phyloP scores from a whole-genome alignment of 2,113 vertebrate species.

The Riparia riparia region DNA sequence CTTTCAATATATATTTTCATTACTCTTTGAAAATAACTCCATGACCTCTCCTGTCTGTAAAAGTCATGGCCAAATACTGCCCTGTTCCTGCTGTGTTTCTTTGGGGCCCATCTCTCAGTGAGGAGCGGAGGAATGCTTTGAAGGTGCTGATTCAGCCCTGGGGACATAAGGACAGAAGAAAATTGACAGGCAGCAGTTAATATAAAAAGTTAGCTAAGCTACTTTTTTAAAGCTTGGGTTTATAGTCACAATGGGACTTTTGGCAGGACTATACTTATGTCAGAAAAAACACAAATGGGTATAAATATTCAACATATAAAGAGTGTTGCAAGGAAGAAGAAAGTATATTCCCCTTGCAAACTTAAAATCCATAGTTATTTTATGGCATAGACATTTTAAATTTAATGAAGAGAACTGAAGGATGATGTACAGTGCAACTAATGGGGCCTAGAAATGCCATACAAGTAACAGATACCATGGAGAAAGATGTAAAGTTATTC shows the following conservation, averaged over 20 bases:
- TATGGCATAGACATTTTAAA: background rate
- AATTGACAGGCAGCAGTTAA: background rate
- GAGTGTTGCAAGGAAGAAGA: background rate
- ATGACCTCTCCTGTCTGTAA: background rate
- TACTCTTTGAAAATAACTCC: background rate
- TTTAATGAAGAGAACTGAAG: background rate
- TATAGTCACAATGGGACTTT: background rate
- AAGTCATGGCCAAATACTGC: background rate
- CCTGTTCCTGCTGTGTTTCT: background rate
- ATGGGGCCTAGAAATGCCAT: background rate
- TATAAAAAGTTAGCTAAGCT: conserved; percentile 6
- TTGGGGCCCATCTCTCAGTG: background rate
- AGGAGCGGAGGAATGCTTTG: background rate
- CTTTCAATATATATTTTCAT: background rate
- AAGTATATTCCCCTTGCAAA: background rate
- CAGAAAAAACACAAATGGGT: conserved; percentile 25
- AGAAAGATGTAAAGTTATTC: background rate
- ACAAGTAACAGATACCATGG: background rate
- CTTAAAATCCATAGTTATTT: background rate
- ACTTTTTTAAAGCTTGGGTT: background rate
- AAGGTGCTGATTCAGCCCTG: conserved; percentile 7
- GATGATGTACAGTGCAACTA: background rate
- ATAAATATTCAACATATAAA: conserved; percentile 41
- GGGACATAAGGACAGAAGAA: background rate
- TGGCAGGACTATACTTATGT: background rate